A percentile compares a stretch with the other conserved stretches of the same genome.
phyloP scores from a whole-genome alignment of 2,888 invertebrate genomes.

The Pollenia angustigena region DNA sequence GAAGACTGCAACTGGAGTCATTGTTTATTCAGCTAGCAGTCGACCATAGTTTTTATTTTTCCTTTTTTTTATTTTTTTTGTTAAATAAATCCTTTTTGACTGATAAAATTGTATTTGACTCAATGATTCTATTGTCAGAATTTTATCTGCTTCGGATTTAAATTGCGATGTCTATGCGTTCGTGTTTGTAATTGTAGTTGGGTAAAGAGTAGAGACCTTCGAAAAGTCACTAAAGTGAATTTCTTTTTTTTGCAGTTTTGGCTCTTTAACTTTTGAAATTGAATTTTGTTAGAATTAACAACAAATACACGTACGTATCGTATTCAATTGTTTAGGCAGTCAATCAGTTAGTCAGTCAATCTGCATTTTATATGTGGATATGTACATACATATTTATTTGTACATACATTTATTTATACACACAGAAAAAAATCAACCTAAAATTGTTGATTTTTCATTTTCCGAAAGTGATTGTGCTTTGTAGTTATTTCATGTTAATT shows the following conservation, averaged over 20 bases:
- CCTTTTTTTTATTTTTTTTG: slow-evolving; percentile 30
- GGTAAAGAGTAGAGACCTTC: slow-evolving; percentile 71
- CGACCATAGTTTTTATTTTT: slow-evolving; percentile 1
- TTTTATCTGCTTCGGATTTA: slow-evolving; percentile 57
- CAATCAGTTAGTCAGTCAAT: slow-evolving; percentile 37
- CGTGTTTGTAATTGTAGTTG: slow-evolving; percentile 49
- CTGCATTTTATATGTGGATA: not conserved
- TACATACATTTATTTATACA: not conserved
- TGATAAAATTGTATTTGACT: slow-evolving; percentile 70
- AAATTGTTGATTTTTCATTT: not conserved
- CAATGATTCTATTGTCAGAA: slow-evolving; percentile 66
- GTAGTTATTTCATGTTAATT: no score
- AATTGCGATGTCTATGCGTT: slow-evolving; percentile 38
- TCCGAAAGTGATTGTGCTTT: no score
- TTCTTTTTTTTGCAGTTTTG: slow-evolving; percentile 72
- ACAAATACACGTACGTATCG: slow-evolving; percentile 64
- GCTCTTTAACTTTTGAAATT: slow-evolving; percentile 82
- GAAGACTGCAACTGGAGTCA: slow-evolving; percentile 40
- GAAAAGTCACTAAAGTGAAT: slow-evolving; percentile 82
- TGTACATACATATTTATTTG: not conserved
- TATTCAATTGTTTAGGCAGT: slow-evolving; percentile 23
- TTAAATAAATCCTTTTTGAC: slow-evolving; percentile 70
- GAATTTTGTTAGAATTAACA: slow-evolving; percentile 72
- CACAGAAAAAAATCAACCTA: no score
- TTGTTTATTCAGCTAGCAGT: slow-evolving; percentile 71